Evolutionary conservation across 2,113 vertebrate species (phyloP).

Genomic region (Zosterops pallidus): DNA sequence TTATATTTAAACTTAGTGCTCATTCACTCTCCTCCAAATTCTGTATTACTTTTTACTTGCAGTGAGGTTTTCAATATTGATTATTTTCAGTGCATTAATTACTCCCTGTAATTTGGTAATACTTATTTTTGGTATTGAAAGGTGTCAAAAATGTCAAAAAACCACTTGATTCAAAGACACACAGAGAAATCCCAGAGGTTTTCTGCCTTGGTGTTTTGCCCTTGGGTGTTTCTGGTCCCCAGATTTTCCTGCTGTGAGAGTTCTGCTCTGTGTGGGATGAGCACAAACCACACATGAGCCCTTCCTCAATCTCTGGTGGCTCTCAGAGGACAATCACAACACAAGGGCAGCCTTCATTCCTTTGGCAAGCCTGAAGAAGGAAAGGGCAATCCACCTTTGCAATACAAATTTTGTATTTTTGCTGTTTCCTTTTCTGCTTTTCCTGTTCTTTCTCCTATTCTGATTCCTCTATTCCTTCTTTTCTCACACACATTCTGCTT

Average conservation of each 20-base stretch:
- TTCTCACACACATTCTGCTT: too few relatives aligned
- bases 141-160: neutral
- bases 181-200: neutral
- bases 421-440: neutral
- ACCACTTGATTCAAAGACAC: accelerated
- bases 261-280: neutral
- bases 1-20: neutral
- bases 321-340: accelerated
- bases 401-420: neutral
- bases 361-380: neutral
- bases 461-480: neutral
- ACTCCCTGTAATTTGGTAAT: neutral
- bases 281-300: neutral
- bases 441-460: neutral
- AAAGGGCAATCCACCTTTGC: neutral
- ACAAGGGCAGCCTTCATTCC: neutral
- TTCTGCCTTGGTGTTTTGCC: neutral
- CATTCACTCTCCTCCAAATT: neutral
- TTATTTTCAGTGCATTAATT: neutral
- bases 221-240: neutral
- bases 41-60: neutral
- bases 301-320: accelerated
- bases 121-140: neutral
- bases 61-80: neutral
- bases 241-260: neutral